A percentile compares a stretch with the other conserved stretches of the same genome.
Evolutionary conservation across 2,797 vertebrate species (phyloP).

Genomic region (Choloepus didactylus): DNA sequence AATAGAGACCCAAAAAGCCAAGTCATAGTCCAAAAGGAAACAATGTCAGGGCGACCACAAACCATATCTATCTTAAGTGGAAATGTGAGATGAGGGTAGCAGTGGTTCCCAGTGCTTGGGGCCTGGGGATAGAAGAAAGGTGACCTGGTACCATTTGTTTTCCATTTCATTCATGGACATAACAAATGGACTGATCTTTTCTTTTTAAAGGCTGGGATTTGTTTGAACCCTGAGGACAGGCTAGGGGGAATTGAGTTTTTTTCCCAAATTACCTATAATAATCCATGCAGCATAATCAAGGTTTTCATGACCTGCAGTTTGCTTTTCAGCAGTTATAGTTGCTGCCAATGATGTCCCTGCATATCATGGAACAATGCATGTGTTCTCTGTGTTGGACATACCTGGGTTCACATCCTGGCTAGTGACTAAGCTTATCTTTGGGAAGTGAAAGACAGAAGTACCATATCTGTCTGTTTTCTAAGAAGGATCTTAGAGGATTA

Average conservation of each 20-base stretch:
- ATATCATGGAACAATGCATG: background rate
- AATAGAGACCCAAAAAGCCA: constrained; percentile 11
- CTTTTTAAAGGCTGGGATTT: background rate
- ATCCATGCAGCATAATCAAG: background rate
- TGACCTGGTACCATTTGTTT: background rate
- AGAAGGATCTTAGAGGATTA: constrained; percentile 32
- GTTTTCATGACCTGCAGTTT: constrained; percentile 18
- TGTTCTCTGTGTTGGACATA: constrained; percentile 23
- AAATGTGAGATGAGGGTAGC: background rate
- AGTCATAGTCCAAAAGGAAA: constrained; percentile 12
- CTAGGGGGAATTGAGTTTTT: background rate
- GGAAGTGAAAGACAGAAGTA: constrained; percentile 13
- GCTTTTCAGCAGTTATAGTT: background rate
- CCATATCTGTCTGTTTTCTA: background rate
- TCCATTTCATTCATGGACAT: background rate
- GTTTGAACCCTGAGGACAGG: constrained; percentile 7
- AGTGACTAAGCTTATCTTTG: constrained; percentile 27
- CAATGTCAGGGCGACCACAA: constrained; percentile 13
- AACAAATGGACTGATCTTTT: background rate
- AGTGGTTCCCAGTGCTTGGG: background rate
- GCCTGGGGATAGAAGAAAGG: background rate
- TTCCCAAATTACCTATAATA: background rate
- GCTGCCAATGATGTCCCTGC: background rate
- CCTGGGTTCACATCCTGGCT: background rate
- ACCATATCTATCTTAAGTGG: background rate